phyloP scores from a whole-genome alignment of 1,140 invertebrate genomes.

The Magallana angulata region DNA sequence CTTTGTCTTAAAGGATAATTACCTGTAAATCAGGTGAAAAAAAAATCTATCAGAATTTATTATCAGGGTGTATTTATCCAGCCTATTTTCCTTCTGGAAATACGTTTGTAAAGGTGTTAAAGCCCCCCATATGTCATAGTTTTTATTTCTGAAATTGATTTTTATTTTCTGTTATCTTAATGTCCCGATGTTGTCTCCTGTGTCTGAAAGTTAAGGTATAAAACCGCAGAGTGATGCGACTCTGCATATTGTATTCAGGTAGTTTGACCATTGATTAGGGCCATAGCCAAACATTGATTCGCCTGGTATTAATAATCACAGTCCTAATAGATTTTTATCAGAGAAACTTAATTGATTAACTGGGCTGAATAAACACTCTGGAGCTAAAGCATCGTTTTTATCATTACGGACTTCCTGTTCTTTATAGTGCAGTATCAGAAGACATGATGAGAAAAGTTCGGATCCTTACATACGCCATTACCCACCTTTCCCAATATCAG shows the following conservation, averaged over 20 bases:
- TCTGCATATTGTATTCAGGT: neutral
- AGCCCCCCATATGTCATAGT: too few species aligned
- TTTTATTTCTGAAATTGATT: neutral
- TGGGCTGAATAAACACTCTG: neutral
- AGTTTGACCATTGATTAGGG: constrained; percentile 17
- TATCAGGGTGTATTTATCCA: too few species aligned
- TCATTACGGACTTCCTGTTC: constrained; percentile 8
- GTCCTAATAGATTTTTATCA: constrained; percentile 25
- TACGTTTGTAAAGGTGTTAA: too few species aligned
- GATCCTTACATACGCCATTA: too few species aligned
- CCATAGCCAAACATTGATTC: neutral
- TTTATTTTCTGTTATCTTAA: neutral
- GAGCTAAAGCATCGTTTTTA: neutral
- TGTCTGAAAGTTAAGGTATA: neutral
- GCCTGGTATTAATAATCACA: neutral
- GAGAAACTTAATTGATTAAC: neutral
- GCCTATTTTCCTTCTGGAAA: too few species aligned
- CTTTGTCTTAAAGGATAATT: too few species aligned
- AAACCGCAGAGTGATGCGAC: neutral
- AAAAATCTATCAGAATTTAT: too few species aligned
- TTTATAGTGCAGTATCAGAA: neutral
- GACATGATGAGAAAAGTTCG: neutral
- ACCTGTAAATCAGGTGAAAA: too few species aligned
- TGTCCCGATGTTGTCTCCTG: neutral
- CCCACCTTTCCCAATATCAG: too few species aligned